A percentile compares a stretch with the other conserved stretches of the same genome.
These are phyloP conservation scores for Speoplatyrhinus poulsoni DNA, from an alignment of 2,113 vertebrate species.

Conservation along the genomic window DNA sequence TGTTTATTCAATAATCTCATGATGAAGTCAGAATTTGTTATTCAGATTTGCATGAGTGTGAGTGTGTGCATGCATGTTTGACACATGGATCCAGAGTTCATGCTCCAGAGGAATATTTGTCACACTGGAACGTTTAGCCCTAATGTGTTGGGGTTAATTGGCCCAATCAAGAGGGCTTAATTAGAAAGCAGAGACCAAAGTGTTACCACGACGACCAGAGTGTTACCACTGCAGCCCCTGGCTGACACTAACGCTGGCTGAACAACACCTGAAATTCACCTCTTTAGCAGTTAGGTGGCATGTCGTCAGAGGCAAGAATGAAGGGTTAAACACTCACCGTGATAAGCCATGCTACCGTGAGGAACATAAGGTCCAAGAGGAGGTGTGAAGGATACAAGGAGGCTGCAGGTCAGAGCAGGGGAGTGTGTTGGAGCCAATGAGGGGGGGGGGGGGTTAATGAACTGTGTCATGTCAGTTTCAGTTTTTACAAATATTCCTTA, in stretches of 20 bases:
- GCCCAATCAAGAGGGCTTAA: slow-evolving; percentile 82
- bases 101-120: slow-evolving; percentile 40
- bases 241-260: slow-evolving; percentile 31
- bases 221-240: slow-evolving; percentile 66
- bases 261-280: slow-evolving; percentile 61
- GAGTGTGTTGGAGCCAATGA: background rate
- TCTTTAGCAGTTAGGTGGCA: slow-evolving; percentile 64
- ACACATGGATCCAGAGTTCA: slow-evolving; percentile 18
- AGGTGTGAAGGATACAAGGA: background rate
- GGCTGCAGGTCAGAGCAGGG: background rate
- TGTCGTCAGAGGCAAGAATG: slow-evolving; percentile 50
- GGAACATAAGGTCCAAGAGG: background rate
- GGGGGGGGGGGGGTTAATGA: background rate
- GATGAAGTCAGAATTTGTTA: too few relatives aligned
- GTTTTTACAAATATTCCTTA: too few relatives aligned
- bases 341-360: background rate
- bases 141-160: slow-evolving; percentile 82
- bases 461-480: too few relatives aligned
- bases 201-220: slow-evolving; percentile 52
- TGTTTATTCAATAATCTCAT: too few relatives aligned
- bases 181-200: slow-evolving; percentile 51
- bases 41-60: background rate
- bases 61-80: background rate
- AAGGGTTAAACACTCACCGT: slow-evolving; percentile 60
- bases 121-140: slow-evolving; percentile 62